Conservation (phyloP, 2,113 vertebrate genomes). For the Pandion haliaetus region DNA sequence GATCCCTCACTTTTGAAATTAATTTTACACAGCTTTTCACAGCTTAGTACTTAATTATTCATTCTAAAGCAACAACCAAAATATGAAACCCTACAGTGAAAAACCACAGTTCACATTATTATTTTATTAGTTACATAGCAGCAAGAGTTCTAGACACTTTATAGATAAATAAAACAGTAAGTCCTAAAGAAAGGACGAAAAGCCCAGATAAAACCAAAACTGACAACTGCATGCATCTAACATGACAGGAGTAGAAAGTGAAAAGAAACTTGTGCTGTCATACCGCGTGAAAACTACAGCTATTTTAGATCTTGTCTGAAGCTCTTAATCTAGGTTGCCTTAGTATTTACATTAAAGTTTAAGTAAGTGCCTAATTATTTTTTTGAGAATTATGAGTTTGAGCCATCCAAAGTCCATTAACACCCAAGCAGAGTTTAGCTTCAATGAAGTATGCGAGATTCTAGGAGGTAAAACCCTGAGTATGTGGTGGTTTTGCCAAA, state of each 20-base stretch:
- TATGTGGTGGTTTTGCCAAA: neutral
- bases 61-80: slow-evolving; percentile 28
- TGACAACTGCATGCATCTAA: neutral
- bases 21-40: neutral
- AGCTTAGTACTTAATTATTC: slow-evolving; percentile 8
- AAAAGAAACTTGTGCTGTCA: neutral
- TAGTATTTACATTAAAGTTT: neutral
- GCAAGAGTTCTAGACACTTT: neutral
- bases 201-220: neutral
- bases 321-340: neutral
- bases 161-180: neutral
- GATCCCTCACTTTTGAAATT: neutral
- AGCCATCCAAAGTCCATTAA: neutral
- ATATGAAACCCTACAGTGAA: neutral
- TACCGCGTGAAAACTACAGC: neutral
- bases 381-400: neutral
- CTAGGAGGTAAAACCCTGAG: neutral
- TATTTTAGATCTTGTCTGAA: neutral
- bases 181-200: neutral
- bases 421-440: neutral
- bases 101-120: neutral
- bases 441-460: neutral
- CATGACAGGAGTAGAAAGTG: neutral
- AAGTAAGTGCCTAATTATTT: neutral
- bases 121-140: neutral